These are phyloP conservation scores for Musca domestica DNA, from an alignment of 1,140 invertebrate genomes.

Conservation along the genomic window DNA sequence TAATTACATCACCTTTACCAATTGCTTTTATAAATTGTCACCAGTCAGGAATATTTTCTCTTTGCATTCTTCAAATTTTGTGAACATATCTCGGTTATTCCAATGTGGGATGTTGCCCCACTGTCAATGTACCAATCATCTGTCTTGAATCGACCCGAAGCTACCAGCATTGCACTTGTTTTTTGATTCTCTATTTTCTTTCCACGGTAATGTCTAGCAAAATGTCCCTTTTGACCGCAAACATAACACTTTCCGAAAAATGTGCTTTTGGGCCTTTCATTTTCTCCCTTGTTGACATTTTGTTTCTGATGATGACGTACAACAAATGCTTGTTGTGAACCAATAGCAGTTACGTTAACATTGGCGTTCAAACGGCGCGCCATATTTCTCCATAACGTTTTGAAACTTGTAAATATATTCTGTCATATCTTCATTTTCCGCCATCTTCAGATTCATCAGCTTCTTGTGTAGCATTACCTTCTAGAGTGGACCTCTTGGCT, in stretches of 20 bases:
- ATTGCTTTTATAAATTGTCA: not conserved
- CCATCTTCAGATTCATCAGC: no score
- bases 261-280: not conserved
- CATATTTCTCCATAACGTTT: conserved; percentile 3
- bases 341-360: not conserved
- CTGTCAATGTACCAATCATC: not conserved
- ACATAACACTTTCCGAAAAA: conserved; percentile 4
- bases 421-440: not conserved
- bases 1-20: not conserved
- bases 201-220: no score
- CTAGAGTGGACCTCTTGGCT: conserved; percentile 5
- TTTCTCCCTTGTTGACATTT: not conserved
- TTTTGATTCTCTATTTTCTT: no score
- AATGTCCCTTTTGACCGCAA: conserved; percentile 5
- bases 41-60: not conserved
- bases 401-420: not conserved
- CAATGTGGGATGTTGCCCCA: not conserved
- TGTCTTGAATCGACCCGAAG: not conserved
- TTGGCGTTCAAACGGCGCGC: no score
- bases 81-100: no score
- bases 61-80: no score
- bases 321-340: not conserved
- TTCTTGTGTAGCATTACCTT: conserved; percentile 12
- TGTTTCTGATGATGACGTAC: not conserved
- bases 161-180: conserved; percentile 9